Base-by-base conservation (phyloP, 1,140 invertebrate genomes). In the Trachymyrmex cornetzi region DNA sequence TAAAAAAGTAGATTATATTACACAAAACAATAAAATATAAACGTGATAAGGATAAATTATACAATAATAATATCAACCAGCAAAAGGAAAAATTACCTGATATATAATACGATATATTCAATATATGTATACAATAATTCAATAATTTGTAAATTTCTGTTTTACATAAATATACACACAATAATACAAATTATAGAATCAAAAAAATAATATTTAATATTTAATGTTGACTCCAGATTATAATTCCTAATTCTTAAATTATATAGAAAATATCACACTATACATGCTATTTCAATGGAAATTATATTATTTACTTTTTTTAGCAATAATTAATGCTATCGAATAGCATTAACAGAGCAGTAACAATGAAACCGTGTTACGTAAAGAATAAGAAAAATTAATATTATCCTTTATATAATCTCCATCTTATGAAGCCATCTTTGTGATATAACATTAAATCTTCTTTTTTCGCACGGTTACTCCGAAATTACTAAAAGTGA, bases 371-470 rank as follows among this genome's bases (percentile, higher is more conserved):
- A 22, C 16, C 4, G 4, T 16, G 24, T 38, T 5, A 16, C 16
- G 1, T 16, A 12, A 5, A 30, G 3, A 24, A 30, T 44, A 84
- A 74, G 19, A 61, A n/a, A 61, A 34, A 34, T 48, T 48, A 74
- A 74, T 59, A 50, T 72, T 4, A 75, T 24, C 4, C n/a, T 63
- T 14, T n/a, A 19, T n/a, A 19, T 30, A 74, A 38, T 50, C 9
- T 48, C 3, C 24, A 34, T 75, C 48, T 84, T 30, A 61, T 50
- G 27, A 84, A 75, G 1, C 22, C 69, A 2, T 57, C 30, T 22
- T 61, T n/a, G n/a, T 74, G 11, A 84, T 24, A 7, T 22, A 48
- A 75, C 72, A 84, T 75, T 84, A 22, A 84, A 74, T 75, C 16
- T 75, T 74, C 11, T 61, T 61, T 61, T 61, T 30, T 30, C 34